Evolutionary conservation across 2,797 vertebrate genomes (phyloP).

Genomic region (Atherinosoma microstoma): DNA sequence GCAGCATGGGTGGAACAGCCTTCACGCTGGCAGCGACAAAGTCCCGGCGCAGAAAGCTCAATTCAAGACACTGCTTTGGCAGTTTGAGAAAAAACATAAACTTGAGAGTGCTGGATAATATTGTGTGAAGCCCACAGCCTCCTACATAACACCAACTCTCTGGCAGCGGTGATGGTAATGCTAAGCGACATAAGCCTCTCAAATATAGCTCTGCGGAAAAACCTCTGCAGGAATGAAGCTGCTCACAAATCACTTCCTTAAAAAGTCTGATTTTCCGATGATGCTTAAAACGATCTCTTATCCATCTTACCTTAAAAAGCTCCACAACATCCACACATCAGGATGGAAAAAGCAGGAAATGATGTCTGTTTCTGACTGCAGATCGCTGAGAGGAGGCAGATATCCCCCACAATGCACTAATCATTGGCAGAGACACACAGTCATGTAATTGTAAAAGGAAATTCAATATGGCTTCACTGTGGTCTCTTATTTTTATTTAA

Average conservation of each 20-base stretch:
- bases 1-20: constrained; percentile 39
- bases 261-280: constrained; percentile 10
- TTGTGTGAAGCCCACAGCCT: constrained; percentile 46
- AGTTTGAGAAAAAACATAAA: constrained; percentile 12
- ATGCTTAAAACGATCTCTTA: constrained; percentile 31
- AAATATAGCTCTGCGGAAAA: constrained; percentile 51
- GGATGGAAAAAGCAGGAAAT: constrained; percentile 29
- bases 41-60: constrained; percentile 31
- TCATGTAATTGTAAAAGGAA: constrained; percentile 63
- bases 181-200: constrained; percentile 53
- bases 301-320: constrained; percentile 8
- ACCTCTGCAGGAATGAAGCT: constrained; percentile 10
- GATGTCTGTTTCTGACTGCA: constrained; percentile 37
- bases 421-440: constrained; percentile 45
- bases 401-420: constrained; percentile 58
- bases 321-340: neutral
- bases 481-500: constrained; percentile 74
- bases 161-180: constrained; percentile 45
- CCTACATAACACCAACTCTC: constrained; percentile 38
- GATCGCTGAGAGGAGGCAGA: constrained; percentile 49
- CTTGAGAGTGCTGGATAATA: constrained; percentile 33
- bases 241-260: constrained; percentile 26
- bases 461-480: constrained; percentile 69
- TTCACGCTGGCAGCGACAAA: constrained; percentile 36
- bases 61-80: constrained; percentile 36